Evolutionary conservation across 2,888 invertebrate species (phyloP), one percentile per base, ranked within the genome.

Genomic region (Azorinus chamasolen): DNA sequence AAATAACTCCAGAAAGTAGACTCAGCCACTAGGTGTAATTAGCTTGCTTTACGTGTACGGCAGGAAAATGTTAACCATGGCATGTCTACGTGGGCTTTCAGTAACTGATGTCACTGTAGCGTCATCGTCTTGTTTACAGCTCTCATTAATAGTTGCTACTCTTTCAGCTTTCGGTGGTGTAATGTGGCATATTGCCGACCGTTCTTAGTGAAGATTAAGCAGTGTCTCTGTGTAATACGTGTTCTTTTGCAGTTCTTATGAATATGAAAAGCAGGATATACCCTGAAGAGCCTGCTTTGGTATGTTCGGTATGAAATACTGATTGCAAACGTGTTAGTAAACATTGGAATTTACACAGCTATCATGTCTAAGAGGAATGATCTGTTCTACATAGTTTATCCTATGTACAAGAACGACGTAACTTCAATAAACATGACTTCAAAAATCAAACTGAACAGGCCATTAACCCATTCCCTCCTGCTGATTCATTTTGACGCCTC

Each of bases 161-260:
- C 12, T 50, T 22, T 46, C 53, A 54, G 41, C 20, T 53, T 39
- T 48, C 24, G 37, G 45, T 25, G 55, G 37, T 43, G 16, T 22
- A 20, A 20, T 25, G 22, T 24, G 27, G 37, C 18, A n/a, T 10
- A 18, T 51, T 37, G 3, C 37, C 37, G 32, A 32, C 37, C n/a
- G 25, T n/a, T 41, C 20, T 54, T 3, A 25, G 25, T 64, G 22
- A 5, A 25, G 48, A 22, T 32, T 24, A 2, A 37, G 20, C 25
- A n/a, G 59, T 46, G 16, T 51, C 25, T 64, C 50, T 65, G 24
- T 46, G 46, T 70, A 65, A 65, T 70, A 51, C 48, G 55, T 75
- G 65, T 75, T 63, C 71, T 72, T 74, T 74, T 77, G 45, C 77
- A 77, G 77, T 77, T 68, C 77, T 77, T 77, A 77, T 77, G 77